Percentiles rank a stretch among this genome's conserved stretches.
phyloP scores from a whole-genome alignment of 2,888 invertebrate genomes.

The Thera britannica region DNA sequence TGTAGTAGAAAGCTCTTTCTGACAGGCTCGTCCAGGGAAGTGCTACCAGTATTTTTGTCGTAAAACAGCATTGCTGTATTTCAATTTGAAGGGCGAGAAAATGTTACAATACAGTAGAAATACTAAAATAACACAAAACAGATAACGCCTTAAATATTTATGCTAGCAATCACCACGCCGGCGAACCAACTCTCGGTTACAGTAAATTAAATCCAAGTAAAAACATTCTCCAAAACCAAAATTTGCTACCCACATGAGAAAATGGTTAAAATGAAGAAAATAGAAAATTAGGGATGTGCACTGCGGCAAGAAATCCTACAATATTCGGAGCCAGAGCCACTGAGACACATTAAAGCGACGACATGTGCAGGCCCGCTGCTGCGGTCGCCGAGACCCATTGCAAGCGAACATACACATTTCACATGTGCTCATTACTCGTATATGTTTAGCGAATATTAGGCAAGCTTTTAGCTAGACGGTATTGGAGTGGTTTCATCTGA shows the following conservation, averaged over 20 bases:
- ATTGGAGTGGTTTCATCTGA: neutral
- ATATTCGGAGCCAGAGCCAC: slow-evolving; percentile 20
- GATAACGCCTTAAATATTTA: no score
- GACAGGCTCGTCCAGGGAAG: no score
- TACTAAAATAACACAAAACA: no score
- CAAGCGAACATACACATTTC: slow-evolving; percentile 15
- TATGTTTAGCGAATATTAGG: slow-evolving; percentile 2
- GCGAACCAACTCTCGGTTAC: no score
- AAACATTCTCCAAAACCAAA: neutral
- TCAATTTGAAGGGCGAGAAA: no score
- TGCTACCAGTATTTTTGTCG: no score
- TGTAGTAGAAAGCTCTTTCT: no score
- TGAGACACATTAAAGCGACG: slow-evolving; percentile 28
- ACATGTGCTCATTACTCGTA: slow-evolving; percentile 8
- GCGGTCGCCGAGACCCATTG: slow-evolving; percentile 25
- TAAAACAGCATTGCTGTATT: no score
- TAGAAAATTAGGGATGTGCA: slow-evolving; percentile 3
- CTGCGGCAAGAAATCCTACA: slow-evolving; percentile 22
- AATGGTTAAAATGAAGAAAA: neutral
- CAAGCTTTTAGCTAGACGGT: slow-evolving; percentile 4
- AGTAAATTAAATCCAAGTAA: neutral
- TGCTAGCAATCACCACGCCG: no score
- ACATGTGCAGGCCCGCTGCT: slow-evolving; percentile 24
- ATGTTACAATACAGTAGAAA: no score
- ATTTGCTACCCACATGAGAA: neutral